Conservation (phyloP, 2,113 vertebrate species). For the Bettongia penicillata region DNA sequence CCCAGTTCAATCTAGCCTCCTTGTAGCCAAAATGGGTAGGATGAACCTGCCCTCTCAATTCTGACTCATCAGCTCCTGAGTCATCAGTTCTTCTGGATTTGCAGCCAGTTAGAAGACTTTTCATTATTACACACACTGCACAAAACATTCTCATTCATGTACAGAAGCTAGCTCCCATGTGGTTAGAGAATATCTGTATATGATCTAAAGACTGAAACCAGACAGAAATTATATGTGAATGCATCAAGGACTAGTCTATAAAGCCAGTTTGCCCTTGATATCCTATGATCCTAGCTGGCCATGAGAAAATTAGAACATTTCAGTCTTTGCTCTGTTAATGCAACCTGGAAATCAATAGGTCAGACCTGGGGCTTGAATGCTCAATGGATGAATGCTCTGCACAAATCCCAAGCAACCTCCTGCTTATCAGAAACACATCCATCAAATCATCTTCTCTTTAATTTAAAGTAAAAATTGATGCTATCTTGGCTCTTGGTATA, state of each 20-base stretch:
- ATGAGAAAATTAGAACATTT: neutral
- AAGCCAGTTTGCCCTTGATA: neutral
- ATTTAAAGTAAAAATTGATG: constrained; percentile 73
- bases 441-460: constrained; percentile 38
- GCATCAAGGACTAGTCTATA: neutral
- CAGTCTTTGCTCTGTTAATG: constrained; percentile 32
- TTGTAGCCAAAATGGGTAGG: neutral
- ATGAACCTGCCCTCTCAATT: neutral
- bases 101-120: neutral
- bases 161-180: neutral
- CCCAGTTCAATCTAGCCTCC: too few species aligned
- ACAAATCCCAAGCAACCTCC: constrained; percentile 14
- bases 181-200: neutral
- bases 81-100: neutral
- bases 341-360: constrained; percentile 39
- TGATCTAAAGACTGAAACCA: neutral
- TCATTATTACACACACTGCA: neutral
- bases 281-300: neutral
- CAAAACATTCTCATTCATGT: neutral
- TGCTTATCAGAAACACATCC: constrained; percentile 63
- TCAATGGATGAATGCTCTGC: constrained; percentile 57
- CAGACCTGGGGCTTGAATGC: constrained; percentile 71
- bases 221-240: neutral
- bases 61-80: neutral
- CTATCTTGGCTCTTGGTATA: constrained; percentile 26